These are phyloP conservation scores for Sardina pilchardus DNA, from an alignment of 2,113 vertebrate genomes.

Conservation along the genomic window DNA sequence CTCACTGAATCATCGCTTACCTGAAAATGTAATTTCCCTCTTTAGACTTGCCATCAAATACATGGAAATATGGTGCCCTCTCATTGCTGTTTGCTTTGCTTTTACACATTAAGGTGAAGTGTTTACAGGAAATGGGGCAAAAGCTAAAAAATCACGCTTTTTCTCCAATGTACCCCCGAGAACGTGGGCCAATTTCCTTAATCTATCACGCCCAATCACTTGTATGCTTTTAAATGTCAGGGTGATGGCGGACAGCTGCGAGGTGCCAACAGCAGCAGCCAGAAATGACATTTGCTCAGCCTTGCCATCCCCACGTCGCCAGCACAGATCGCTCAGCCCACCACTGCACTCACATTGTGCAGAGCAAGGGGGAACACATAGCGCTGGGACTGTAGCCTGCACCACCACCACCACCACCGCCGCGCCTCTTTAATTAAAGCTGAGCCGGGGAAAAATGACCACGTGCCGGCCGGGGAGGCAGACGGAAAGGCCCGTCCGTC, in stretches of 20 bases:
- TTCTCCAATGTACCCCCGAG: background rate
- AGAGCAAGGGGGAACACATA: conserved; percentile 30
- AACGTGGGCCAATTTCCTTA: background rate
- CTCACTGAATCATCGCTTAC: background rate
- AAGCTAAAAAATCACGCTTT: background rate
- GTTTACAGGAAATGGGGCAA: background rate
- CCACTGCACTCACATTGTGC: conserved; percentile 31
- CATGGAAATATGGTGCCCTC: background rate
- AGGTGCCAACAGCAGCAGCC: conserved; percentile 28
- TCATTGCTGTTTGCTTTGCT: background rate
- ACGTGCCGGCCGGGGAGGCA: conserved; percentile 60
- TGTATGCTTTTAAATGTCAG: background rate
- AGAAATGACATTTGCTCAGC: conserved; percentile 24
- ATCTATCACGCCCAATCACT: background rate
- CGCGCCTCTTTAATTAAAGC: conserved; percentile 63
- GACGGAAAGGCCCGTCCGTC: conserved; percentile 55
- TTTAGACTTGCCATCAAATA: background rate
- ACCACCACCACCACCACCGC: conserved; percentile 22
- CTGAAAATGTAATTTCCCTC: background rate
- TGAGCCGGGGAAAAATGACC: conserved; percentile 54
- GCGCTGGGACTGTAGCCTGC: conserved; percentile 45
- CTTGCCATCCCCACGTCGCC: conserved; percentile 20
- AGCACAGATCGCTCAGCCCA: conserved; percentile 4
- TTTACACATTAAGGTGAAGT: background rate
- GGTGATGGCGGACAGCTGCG: background rate